Conservation (phyloP, 2,888 invertebrate species). For the Cotesia congregata region DNA sequence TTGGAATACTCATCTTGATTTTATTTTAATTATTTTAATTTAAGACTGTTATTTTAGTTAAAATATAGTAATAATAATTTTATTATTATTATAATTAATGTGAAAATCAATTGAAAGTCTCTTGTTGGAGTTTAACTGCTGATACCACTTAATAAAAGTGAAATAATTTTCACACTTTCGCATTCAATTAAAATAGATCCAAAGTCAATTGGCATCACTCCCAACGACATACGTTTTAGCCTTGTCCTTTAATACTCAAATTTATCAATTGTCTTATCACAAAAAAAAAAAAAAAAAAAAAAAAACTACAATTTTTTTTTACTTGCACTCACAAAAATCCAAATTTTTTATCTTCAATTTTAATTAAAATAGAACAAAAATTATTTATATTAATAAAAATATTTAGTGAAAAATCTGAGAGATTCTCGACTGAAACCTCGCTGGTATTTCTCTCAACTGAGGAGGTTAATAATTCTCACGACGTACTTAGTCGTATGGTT, state of each 20-base stretch:
- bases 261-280: constrained; percentile 49
- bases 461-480: neutral
- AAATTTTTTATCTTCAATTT: neutral
- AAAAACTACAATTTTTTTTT: constrained; percentile 50
- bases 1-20: constrained; percentile 74
- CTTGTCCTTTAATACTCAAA: constrained; percentile 67
- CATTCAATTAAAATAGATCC: constrained; percentile 43
- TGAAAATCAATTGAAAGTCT: no score
- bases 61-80: constrained; percentile 10
- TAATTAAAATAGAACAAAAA: neutral
- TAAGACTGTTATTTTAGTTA: no score
- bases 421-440: neutral
- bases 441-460: neutral
- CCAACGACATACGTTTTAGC: constrained; percentile 52
- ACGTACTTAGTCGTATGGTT: neutral
- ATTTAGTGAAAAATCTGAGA: no score
- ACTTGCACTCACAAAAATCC: neutral
- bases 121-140: neutral
- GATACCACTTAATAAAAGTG: constrained; percentile 43
- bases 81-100: neutral
- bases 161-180: constrained; percentile 1
- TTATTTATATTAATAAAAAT: neutral
- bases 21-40: neutral
- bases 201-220: constrained; percentile 54
- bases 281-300: constrained; percentile 35